Evolutionary conservation across 2,888 invertebrate species (phyloP).

Genomic region (Parnassius glacialis): DNA sequence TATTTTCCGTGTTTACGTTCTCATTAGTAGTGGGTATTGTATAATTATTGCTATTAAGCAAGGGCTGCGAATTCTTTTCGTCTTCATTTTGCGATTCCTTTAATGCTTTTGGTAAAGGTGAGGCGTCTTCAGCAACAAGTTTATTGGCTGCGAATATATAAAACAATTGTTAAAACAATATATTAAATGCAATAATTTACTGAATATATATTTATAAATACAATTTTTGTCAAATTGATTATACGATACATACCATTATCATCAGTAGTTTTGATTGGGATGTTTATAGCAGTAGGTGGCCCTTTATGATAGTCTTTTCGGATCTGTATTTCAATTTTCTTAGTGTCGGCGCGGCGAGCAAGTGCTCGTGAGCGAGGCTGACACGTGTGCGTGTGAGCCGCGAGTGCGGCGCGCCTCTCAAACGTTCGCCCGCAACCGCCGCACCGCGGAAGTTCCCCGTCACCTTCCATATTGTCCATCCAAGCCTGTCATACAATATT

Average conservation of each 20-base stretch:
- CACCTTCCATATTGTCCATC: constrained; percentile 84
- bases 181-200: no score
- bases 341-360: constrained; percentile 46
- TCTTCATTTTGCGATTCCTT: constrained; percentile 11
- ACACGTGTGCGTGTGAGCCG: constrained; percentile 86
- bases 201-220: no score
- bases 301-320: constrained; percentile 71
- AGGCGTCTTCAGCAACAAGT: constrained; percentile 14
- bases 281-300: constrained; percentile 34
- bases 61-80: neutral
- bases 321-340: constrained; percentile 70
- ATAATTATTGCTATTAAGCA: neutral
- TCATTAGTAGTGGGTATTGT: constrained; percentile 4
- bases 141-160: constrained; percentile 16
- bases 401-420: constrained; percentile 86
- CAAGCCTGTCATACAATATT: constrained; percentile 63
- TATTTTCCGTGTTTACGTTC: constrained; percentile 22
- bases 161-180: neutral
- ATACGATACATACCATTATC: constrained; percentile 16
- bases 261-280: constrained; percentile 30
- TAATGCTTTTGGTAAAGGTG: constrained; percentile 7
- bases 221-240: no score
- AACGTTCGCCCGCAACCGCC: constrained; percentile 86
- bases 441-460: constrained; percentile 82
- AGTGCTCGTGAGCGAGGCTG: constrained; percentile 70